Base-by-base conservation (phyloP, 2,113 vertebrate genomes). In the Mystacornis crossleyi region DNA sequence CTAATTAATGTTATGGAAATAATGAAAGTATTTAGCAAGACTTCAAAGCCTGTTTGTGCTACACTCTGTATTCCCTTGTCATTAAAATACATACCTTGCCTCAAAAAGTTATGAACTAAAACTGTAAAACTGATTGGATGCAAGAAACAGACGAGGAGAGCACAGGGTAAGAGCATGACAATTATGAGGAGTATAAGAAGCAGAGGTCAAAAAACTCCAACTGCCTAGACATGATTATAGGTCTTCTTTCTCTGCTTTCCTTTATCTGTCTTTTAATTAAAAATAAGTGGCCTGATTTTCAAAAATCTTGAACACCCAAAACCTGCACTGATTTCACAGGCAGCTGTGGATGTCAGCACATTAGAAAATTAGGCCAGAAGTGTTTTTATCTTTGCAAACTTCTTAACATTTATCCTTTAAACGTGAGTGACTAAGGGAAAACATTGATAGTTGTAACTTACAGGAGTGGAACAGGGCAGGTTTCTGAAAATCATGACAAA, bases 231-330 rank as follows among this genome's bases (percentile, higher is more conserved):
- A 18, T 9, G 60, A 43, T 69, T 60, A 33, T 38, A 81, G 8
- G 13, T 90, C 53, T 47, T 89, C 62, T 83, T 84, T 62, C 55
- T 26, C 51, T 11, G n/a, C 1, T 0, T 84, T 78, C 74, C 42
- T 83, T 94, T 50, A 10, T 66, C 42, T 81, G 33, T 19, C 18
- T 84, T 93, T 93, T 91, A 91, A 95, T 93, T 51, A 87, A 95
- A 94, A 84, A 43, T 51, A 71, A 93, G 34, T 81, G 61, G n/a
- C 43, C 55, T 71, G 60, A 74, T 85, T 93, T 92, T 93, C 38
- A 87, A 70, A 93, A 65, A 17, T 65, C 58, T 58, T 66, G 19
- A 74, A 60, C 47, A 81, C 13, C 14, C 60, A 54, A 80, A 90
- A 57, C n/a, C 38, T 83, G 8, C 17, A 77, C 34, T 89, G 84